phyloP scores from a whole-genome alignment of 2,797 vertebrate genomes.

The Pseudocheirus occidentalis region DNA sequence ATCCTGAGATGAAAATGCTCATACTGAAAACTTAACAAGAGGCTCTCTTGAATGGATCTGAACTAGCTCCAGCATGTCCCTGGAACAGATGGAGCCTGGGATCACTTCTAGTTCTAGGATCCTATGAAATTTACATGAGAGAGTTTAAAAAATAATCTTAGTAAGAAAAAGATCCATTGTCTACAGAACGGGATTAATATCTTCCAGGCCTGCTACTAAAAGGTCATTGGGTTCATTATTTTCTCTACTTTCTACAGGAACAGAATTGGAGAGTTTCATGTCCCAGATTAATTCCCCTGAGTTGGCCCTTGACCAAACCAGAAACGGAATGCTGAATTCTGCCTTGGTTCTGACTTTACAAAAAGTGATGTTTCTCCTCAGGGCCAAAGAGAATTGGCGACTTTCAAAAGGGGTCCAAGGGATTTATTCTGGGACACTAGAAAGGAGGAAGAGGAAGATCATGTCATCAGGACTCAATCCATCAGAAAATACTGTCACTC shows the following conservation, averaged over 20 bases:
- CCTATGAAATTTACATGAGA: neutral
- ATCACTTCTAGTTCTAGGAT: neutral
- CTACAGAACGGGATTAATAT: neutral
- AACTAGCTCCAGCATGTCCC: neutral
- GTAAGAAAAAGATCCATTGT: neutral
- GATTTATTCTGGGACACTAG: neutral
- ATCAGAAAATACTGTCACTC: neutral
- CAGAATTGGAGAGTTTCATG: neutral
- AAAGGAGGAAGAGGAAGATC: neutral
- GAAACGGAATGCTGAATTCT: slow-evolving; percentile 8
- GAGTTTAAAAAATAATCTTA: neutral
- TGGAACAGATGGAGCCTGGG: neutral
- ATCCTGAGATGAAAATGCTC: neutral
- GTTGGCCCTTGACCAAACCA: slow-evolving; percentile 20
- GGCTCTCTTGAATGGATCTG: neutral
- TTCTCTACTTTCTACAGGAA: neutral
- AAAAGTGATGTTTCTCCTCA: neutral
- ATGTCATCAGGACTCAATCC: neutral
- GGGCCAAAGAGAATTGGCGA: neutral
- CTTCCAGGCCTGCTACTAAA: neutral
- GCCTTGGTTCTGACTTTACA: slow-evolving; percentile 9
- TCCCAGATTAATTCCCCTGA: neutral
- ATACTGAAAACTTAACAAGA: neutral
- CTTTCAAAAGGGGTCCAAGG: slow-evolving; percentile 3
- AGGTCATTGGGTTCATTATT: neutral